Conservation (phyloP, 2,113 vertebrate genomes). For the Abramis brama region DNA sequence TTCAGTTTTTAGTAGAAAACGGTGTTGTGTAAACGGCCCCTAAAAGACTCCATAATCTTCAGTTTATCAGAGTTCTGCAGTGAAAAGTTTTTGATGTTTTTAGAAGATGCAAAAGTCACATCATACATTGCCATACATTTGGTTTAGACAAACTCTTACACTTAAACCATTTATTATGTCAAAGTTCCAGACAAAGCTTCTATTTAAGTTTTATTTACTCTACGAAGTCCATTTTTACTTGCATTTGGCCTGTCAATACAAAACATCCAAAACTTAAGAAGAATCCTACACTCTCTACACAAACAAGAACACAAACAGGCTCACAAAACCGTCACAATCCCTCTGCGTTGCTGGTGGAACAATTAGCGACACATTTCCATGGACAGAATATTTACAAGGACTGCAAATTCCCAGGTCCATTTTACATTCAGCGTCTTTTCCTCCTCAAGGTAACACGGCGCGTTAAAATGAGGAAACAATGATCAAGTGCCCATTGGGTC, state of each 20-base stretch:
- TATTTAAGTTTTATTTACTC: neutral
- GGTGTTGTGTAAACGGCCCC: too few species aligned
- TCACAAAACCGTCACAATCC: neutral
- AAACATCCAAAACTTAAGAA: neutral
- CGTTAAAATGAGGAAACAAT: slow-evolving; percentile 53
- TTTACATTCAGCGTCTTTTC: slow-evolving; percentile 9
- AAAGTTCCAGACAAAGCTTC: neutral
- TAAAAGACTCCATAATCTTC: too few species aligned
- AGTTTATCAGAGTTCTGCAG: neutral
- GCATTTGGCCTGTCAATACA: neutral
- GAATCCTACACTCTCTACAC: neutral
- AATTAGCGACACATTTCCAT: slow-evolving; percentile 47
- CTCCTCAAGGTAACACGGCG: slow-evolving; percentile 54
- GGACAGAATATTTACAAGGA: slow-evolving; percentile 50
- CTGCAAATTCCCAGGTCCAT: slow-evolving; percentile 24
- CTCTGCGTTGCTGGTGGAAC: slow-evolving; percentile 40
- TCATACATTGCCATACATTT: neutral
- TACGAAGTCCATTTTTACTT: neutral
- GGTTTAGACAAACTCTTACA: too few species aligned
- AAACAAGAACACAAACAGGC: neutral
- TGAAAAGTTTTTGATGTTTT: neutral
- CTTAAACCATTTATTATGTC: neutral
- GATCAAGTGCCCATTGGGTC: slow-evolving; percentile 58
- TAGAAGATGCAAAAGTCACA: neutral
- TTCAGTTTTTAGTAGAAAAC: too few species aligned